phyloP scores from a whole-genome alignment of 2,888 invertebrate genomes.

The Diplolepis rosae region DNA sequence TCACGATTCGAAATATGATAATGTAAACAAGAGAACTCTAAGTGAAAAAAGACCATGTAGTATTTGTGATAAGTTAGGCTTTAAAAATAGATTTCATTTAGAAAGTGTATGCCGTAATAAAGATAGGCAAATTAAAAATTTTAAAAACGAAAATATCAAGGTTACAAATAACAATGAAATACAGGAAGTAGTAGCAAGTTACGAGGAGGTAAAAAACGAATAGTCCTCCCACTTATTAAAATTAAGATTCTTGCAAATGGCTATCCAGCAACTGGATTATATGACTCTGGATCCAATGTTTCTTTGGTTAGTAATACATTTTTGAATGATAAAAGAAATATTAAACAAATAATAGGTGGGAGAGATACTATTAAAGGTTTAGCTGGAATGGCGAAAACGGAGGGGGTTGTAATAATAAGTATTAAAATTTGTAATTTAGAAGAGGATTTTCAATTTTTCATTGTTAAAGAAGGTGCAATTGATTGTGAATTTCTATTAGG shows the following conservation, averaged over 20 bases:
- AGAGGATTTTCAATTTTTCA: slow-evolving; percentile 32
- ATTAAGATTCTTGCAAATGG: slow-evolving; percentile 38
- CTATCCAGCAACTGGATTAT: slow-evolving; percentile 39
- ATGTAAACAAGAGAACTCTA: slow-evolving; percentile 27
- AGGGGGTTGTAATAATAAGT: slow-evolving; percentile 32
- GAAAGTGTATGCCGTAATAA: slow-evolving; percentile 37
- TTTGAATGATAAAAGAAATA: slow-evolving; percentile 31
- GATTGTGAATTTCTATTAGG: slow-evolving; percentile 36
- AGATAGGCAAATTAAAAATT: slow-evolving; percentile 34
- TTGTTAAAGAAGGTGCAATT: slow-evolving; percentile 28
- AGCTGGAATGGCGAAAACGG: slow-evolving; percentile 34
- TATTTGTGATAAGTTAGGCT: slow-evolving; percentile 41
- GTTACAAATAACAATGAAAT: slow-evolving; percentile 36
- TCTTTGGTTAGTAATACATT: slow-evolving; percentile 37
- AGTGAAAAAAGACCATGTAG: slow-evolving; percentile 35
- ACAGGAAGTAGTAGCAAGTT: slow-evolving; percentile 35
- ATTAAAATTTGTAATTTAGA: slow-evolving; percentile 36
- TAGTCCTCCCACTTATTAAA: slow-evolving; percentile 44
- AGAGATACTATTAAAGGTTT: slow-evolving; percentile 33
- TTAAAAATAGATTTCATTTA: slow-evolving; percentile 42
- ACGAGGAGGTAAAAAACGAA: slow-evolving; percentile 42
- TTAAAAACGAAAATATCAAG: slow-evolving; percentile 36
- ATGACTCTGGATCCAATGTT: slow-evolving; percentile 41
- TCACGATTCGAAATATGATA: slow-evolving; percentile 30
- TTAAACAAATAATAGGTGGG: slow-evolving; percentile 38